These are phyloP conservation scores for Beroe forskalii DNA, from an alignment of 37 sponge, comb jelly and placozoan genomes.

Conservation along the genomic window DNA sequence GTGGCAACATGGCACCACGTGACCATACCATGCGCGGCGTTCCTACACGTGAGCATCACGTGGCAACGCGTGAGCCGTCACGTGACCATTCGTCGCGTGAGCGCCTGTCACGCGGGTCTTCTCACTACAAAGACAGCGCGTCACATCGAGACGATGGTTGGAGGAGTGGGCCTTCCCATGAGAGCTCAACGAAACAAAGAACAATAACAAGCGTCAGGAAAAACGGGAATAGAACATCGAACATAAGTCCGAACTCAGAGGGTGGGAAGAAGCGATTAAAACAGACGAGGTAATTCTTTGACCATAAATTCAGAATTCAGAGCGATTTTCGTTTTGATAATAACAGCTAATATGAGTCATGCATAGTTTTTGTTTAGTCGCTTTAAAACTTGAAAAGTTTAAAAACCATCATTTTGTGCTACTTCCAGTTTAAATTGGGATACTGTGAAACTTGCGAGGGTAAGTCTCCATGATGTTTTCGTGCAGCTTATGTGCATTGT, in stretches of 20 bases:
- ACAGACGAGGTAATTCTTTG: conserved; percentile 35
- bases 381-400: too few relatives aligned
- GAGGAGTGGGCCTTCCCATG: neutral
- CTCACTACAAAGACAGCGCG: neutral
- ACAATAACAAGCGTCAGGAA: neutral
- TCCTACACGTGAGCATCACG: neutral
- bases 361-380: too few relatives aligned
- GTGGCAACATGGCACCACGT: neutral
- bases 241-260: neutral
- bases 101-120: neutral
- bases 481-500: too few relatives aligned
- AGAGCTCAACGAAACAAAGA: neutral
- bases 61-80: neutral
- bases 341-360: too few relatives aligned
- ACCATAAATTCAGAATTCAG: too few relatives aligned
- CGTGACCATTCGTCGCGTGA: neutral
- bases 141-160: too few relatives aligned
- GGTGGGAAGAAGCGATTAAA: conserved; percentile 18
- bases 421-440: conserved; percentile 51
- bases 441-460: conserved; percentile 22
- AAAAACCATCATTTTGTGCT: too few relatives aligned
- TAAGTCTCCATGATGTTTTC: neutral
- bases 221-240: neutral
- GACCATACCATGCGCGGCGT: neutral
- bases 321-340: too few relatives aligned